Evolutionary conservation across 2,888 invertebrate species (phyloP), one percentile per base, ranked within the genome.

Genomic region (Harmothoe impar): DNA sequence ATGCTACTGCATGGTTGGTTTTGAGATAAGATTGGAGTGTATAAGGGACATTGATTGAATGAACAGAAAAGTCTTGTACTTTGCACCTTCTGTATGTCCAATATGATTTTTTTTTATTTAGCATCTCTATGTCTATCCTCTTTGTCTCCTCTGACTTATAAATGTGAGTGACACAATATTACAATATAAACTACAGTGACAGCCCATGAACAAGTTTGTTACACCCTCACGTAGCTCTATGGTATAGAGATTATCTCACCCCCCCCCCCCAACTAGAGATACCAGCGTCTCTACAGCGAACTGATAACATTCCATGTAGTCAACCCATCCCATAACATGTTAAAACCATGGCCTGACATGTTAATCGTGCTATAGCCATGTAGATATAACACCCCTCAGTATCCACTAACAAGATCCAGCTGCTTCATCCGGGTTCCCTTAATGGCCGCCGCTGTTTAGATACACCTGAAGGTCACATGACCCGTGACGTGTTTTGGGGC

Each of bases 381-480:
- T 72, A n/a, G 72, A 72, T 72, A 72, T 72, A 72, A 29, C 25
- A n/a, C 62, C 1, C 0, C n/a, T 72, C 72, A 25, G 25, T 72
- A 15, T 72, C 1, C 72, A 15, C 72, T 72, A 72, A 72, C 72
- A 72, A 72, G 72, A n/a, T 29, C 72, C 72, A 72, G 72, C 29
- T 72, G 72, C 25, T 29, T 62, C 62, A 43, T 43, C 29, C 17
- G 43, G 43, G 81, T 12, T 33, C 35, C 29, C 77, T 20, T 35
- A 81, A 81, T 81, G 81, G 43, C 33, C 81, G 72, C 29, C 72
- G 43, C 77, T 77, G 81, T 81, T 81, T 81, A 81, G 33, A 81
- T 81, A 81, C 81, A 33, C 81, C 43, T 43, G 43, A 81, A 23
- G 81, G 43, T 43, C 81, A 81, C 43, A 25, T 81, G 81, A 81